Conservation (phyloP, 1,140 invertebrate genomes). For the Nephila pilipes region DNA sequence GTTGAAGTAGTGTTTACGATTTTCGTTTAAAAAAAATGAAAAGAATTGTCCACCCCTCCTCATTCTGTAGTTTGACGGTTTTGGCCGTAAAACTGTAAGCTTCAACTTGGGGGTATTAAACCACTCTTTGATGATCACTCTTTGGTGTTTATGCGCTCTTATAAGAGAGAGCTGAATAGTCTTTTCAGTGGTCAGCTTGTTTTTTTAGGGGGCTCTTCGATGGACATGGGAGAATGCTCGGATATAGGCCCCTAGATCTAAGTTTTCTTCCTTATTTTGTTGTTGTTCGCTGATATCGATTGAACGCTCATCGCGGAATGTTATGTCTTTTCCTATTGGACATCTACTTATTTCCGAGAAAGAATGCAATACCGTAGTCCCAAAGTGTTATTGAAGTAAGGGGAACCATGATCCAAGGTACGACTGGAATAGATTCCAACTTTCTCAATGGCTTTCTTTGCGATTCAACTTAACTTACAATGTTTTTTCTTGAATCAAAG, state of each 20-base stretch:
- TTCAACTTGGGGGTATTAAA: constrained; percentile 54
- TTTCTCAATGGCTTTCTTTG: too few relatives aligned
- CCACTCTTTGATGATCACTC: constrained; percentile 56
- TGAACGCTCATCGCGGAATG: background rate
- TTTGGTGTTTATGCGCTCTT: constrained; percentile 53
- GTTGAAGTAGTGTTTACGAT: constrained; percentile 28
- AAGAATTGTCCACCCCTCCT: background rate
- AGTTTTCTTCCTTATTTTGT: background rate
- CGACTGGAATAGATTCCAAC: too few relatives aligned
- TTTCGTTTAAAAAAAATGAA: background rate
- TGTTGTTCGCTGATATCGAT: background rate
- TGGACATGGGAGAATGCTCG: background rate
- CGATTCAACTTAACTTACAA: too few relatives aligned
- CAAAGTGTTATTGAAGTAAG: background rate
- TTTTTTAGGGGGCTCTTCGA: background rate
- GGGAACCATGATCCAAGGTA: too few relatives aligned
- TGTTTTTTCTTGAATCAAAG: too few relatives aligned
- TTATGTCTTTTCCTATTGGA: constrained; percentile 10
- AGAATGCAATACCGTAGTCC: constrained; percentile 30
- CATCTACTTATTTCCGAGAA: background rate
- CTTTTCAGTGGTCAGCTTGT: constrained; percentile 33
- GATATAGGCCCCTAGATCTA: background rate
- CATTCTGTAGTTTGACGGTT: constrained; percentile 36
- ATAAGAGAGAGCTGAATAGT: constrained; percentile 28
- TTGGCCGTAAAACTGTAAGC: constrained; percentile 53